These are phyloP conservation scores for Prionailurus bengalensis DNA, from an alignment of 2,113 vertebrate genomes.

Conservation along the genomic window DNA sequence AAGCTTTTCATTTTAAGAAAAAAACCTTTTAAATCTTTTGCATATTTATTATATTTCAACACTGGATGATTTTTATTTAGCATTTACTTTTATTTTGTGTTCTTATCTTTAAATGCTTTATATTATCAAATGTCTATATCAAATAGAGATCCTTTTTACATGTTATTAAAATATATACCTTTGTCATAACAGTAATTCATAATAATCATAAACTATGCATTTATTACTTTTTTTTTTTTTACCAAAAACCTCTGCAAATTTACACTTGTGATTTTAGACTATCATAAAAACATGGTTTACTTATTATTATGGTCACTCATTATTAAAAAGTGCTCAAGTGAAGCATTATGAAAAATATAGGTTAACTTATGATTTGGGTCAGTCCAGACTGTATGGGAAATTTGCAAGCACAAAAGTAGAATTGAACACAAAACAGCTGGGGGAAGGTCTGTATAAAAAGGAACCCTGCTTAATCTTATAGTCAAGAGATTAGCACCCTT, in stretches of 20 bases:
- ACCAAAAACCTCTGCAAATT: neutral
- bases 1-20: conserved; percentile 26
- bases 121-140: neutral
- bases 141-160: neutral
- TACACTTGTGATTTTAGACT: neutral
- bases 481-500: neutral
- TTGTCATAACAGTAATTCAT: neutral
- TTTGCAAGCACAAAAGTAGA: neutral
- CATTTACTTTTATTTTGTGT: conserved; percentile 3
- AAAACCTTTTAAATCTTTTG: conserved; percentile 14
- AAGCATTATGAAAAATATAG: neutral
- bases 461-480: no score
- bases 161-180: neutral
- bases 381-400: neutral
- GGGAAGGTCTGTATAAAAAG: neutral
- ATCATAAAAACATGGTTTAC: conserved; percentile 16
- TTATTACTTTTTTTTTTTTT: neutral
- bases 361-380: neutral
- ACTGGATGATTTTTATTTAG: conserved; percentile 16
- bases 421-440: neutral
- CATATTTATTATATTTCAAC: conserved; percentile 2
- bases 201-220: neutral
- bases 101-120: conserved; percentile 21
- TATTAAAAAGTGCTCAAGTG: conserved; percentile 31
- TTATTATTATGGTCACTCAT: neutral